Conservation (phyloP, 1,140 invertebrate genomes). For the Elymnias hypermnestra region DNA sequence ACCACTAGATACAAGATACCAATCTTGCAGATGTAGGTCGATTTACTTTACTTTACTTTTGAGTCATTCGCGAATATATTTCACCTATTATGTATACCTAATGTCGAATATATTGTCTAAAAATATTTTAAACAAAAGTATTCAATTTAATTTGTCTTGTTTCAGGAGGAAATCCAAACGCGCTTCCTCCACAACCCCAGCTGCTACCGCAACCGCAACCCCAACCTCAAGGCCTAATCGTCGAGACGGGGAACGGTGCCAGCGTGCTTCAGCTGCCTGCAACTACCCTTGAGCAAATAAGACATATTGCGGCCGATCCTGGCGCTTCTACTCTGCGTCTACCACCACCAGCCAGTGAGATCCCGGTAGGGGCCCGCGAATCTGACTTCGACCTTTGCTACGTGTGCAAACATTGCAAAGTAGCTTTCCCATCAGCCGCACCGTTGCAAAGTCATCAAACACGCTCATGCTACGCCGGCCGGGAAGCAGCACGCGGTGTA, state of each 20-base stretch:
- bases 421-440: constrained; percentile 86
- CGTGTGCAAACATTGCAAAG: constrained; percentile 90
- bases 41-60: too few species aligned
- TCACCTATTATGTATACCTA: too few species aligned
- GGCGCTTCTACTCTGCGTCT: constrained; percentile 80
- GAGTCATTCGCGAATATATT: too few species aligned
- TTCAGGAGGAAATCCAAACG: constrained; percentile 46
- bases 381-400: constrained; percentile 87
- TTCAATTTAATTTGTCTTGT: constrained; percentile 34
- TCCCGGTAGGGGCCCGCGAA: constrained; percentile 70
- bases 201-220: constrained; percentile 63
- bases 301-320: constrained; percentile 80
- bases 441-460: constrained; percentile 84
- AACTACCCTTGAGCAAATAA: constrained; percentile 80
- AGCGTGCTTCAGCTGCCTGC: constrained; percentile 80
- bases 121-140: too few species aligned
- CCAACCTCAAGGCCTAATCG: constrained; percentile 67
- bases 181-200: too few species aligned
- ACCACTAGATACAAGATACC: constrained; percentile 16
- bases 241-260: constrained; percentile 77
- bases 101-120: too few species aligned
- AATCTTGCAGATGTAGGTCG: too few species aligned
- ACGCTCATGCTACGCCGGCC: constrained; percentile 79
- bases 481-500: constrained; percentile 79
- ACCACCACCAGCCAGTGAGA: constrained; percentile 72